Evolutionary conservation across 2,797 vertebrate genomes (phyloP).

Genomic region (Hipposideros larvatus): DNA sequence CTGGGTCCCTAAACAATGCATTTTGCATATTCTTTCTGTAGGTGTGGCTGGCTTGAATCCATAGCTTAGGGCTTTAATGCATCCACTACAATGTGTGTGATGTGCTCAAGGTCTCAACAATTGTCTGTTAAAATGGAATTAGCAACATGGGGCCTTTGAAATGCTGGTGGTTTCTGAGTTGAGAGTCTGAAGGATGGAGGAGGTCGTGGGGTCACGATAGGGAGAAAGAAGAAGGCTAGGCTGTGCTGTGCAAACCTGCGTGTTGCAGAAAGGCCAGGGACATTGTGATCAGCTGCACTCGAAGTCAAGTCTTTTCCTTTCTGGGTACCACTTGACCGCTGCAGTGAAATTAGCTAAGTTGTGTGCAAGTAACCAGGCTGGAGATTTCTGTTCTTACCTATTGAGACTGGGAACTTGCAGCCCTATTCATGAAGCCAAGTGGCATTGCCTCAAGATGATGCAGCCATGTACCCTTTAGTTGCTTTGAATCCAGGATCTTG

Average conservation of each 20-base stretch:
- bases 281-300: background rate
- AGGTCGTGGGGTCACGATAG: background rate
- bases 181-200: background rate
- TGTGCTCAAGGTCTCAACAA: background rate
- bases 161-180: background rate
- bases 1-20: background rate
- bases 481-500: background rate
- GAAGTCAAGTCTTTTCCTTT: background rate
- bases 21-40: background rate
- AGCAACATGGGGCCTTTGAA: background rate
- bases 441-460: background rate
- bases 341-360: background rate
- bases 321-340: background rate
- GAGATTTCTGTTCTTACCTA: background rate
- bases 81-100: background rate
- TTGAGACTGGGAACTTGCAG: background rate
- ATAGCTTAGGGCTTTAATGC: accelerated
- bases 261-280: background rate
- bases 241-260: background rate
- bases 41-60: background rate
- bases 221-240: background rate
- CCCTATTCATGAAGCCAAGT: background rate
- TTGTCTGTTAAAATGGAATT: background rate
- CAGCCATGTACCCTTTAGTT: no score
- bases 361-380: background rate